phyloP scores from a whole-genome alignment of 2,797 vertebrate species.

The Psittacula echo region DNA sequence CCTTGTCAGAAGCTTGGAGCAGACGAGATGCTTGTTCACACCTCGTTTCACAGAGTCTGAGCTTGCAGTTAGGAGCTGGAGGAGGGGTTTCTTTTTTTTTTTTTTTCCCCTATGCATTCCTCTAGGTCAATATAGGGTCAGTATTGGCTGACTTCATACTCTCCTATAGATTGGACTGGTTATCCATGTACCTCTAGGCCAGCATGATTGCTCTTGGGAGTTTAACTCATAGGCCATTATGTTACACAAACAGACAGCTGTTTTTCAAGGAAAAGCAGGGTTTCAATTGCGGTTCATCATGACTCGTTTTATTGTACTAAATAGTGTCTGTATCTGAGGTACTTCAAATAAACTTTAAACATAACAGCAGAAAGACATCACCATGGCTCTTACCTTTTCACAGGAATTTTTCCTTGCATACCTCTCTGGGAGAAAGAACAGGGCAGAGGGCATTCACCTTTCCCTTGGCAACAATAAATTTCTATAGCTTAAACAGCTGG shows the following conservation, averaged over 20 bases:
- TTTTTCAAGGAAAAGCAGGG: neutral
- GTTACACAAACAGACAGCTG: neutral
- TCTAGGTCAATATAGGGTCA: neutral
- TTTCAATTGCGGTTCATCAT: neutral
- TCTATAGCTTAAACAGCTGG: neutral
- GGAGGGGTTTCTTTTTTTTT: neutral
- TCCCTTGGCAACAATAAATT: neutral
- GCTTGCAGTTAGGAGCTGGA: neutral
- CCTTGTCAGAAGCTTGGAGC: neutral
- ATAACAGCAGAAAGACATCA: neutral
- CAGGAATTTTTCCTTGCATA: neutral
- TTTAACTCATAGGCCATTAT: neutral
- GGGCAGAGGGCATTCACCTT: neutral
- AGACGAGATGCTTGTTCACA: neutral
- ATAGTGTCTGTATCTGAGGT: neutral
- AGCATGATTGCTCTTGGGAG: neutral
- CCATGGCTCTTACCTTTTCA: neutral
- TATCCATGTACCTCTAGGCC: neutral
- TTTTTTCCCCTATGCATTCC: neutral
- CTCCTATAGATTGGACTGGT: neutral
- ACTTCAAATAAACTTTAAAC: slow-evolving; percentile 16
- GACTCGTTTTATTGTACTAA: neutral
- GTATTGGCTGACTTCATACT: neutral
- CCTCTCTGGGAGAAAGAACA: neutral
- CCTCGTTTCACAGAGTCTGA: neutral